Evolutionary conservation across 1,140 invertebrate genomes (phyloP), one percentile per base, ranked within the genome.

Genomic region (Epicauta chinensis): DNA sequence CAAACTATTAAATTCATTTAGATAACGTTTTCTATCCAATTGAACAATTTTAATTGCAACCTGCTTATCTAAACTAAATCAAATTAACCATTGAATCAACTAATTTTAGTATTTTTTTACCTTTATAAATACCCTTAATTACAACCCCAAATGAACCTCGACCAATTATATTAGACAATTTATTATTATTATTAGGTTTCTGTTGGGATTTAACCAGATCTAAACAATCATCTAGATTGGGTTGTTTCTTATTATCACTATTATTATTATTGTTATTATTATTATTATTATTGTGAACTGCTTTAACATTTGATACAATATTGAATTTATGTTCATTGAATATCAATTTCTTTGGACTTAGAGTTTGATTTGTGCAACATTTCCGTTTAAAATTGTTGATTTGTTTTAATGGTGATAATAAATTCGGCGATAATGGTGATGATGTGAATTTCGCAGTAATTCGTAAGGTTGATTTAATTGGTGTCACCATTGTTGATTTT

Each of bases 1-100:
- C 11, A 34, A 11, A 34, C 32, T 34, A 40, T 68, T 68, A 42
- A 30, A 23, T 54, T 69, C 67, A n/a, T 51, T 59, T 17, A 50
- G 16, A 11, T 10, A 9, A 10, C 29, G 30, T 31, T 50, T 50
- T 36, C 29, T 31, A 38, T 45, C 10, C 35, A 54, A 47, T 59
- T 62, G 62, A n/a, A 62, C 47, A 16, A 70, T 39, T 61, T 70
- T 70, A 9, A 67, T 54, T 11, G 68, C 68, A 13, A 70, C 57
- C 11, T 17, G 49, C 31, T 47, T 31, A 7, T 48, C 57, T 60
- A 50, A 32, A 52, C 63, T 31, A 23, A 23, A 39, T 11, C 2
- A 31, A 49, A 49, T 37, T 45, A 34, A 36, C 34, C n/a, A n/a
- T 53, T 16, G 47, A 36, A 17, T 40, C 14, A 41, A 23, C 7